Conservation (phyloP, 2,797 vertebrate genomes). For the Etheostoma perlongum region DNA sequence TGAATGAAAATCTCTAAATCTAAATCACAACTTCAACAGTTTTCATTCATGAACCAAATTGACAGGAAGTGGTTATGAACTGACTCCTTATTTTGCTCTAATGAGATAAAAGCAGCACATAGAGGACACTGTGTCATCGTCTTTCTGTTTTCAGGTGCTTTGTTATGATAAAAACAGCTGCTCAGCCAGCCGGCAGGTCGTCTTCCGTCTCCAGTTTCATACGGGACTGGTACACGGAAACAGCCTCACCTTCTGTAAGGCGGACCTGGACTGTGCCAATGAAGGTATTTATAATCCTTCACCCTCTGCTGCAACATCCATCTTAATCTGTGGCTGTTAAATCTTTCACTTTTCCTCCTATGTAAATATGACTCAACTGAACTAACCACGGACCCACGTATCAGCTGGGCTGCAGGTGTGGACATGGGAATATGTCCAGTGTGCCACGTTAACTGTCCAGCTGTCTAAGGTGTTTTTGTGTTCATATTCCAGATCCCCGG, state of each 20-base stretch:
- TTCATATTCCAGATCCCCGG: constrained; percentile 84
- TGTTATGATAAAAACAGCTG: constrained; percentile 90
- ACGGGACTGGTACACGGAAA: constrained; percentile 87
- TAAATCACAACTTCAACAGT: neutral
- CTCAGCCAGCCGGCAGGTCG: constrained; percentile 81
- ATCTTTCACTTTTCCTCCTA: constrained; percentile 11
- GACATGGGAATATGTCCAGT: constrained; percentile 22
- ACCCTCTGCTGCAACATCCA: constrained; percentile 8
- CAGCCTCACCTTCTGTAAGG: constrained; percentile 86
- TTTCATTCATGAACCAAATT: neutral
- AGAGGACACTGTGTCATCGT: neutral
- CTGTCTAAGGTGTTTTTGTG: constrained; percentile 20
- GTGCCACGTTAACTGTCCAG: constrained; percentile 20
- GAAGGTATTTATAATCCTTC: constrained; percentile 80
- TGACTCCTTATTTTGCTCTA: neutral
- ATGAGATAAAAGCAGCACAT: neutral
- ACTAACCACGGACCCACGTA: constrained; percentile 46
- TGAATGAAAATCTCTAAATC: neutral
- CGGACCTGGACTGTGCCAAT: constrained; percentile 89
- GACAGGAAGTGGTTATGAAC: neutral
- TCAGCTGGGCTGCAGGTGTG: constrained; percentile 49
- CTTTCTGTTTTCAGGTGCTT: constrained; percentile 84
- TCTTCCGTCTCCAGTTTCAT: constrained; percentile 94
- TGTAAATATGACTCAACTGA: constrained; percentile 47
- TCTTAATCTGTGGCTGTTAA: constrained; percentile 61